Conservation (phyloP, 2,888 invertebrate genomes). For the Conomelus anceps region DNA sequence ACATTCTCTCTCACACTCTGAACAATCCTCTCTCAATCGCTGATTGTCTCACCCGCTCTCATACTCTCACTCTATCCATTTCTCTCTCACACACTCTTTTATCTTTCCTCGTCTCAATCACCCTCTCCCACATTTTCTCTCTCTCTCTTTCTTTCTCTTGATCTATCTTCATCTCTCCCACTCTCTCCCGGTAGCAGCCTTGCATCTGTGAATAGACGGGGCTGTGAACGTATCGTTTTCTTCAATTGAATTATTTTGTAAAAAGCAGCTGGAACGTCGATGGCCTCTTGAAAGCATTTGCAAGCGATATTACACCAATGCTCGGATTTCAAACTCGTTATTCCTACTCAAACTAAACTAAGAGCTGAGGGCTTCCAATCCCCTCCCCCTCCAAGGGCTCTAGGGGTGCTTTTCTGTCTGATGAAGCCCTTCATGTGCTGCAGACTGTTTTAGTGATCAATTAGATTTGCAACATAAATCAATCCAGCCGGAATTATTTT, state of each 20-base stretch:
- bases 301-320: background rate
- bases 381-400: background rate
- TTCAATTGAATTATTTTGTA: background rate
- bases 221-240: background rate
- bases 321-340: background rate
- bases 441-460: background rate
- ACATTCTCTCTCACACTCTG: too few species aligned
- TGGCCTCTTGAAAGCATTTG: background rate
- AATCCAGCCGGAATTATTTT: background rate
- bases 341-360: too few species aligned
- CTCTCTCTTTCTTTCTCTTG: background rate
- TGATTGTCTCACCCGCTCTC: too few species aligned
- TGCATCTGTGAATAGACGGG: background rate
- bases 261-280: background rate
- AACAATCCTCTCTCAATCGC: too few species aligned
- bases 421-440: background rate
- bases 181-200: too few species aligned
- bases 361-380: background rate
- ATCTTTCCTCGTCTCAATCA: too few species aligned
- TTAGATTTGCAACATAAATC: background rate
- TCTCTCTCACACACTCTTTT: too few species aligned
- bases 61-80: too few species aligned
- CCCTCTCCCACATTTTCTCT: too few species aligned
- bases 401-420: background rate
- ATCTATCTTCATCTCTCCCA: background rate